Evolutionary conservation across 2,113 vertebrate genomes (phyloP).

Genomic region (Dendrocopos noguchii): DNA sequence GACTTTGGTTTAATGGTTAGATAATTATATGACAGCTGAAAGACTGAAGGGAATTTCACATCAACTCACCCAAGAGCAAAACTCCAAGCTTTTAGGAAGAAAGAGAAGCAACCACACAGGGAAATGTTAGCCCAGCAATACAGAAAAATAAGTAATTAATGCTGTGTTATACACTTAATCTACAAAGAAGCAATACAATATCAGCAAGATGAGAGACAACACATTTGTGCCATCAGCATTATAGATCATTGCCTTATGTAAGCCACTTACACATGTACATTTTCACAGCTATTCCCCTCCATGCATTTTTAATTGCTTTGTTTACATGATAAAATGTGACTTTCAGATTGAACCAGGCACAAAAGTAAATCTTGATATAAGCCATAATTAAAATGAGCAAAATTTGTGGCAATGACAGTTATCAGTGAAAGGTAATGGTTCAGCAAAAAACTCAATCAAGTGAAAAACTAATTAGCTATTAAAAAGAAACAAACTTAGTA

Average conservation of each 20-base stretch:
- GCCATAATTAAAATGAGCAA: slow-evolving; percentile 45
- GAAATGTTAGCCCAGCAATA: neutral
- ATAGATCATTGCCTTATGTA: neutral
- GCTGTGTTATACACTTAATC: neutral
- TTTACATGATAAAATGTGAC: slow-evolving; percentile 29
- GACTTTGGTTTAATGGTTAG: neutral
- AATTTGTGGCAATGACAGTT: neutral
- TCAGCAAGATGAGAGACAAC: neutral
- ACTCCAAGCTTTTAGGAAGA: neutral
- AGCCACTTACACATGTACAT: neutral
- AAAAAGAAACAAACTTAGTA: slow-evolving; percentile 8
- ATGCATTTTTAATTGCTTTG: slow-evolving; percentile 52
- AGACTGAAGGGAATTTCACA: neutral
- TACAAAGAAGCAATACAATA: neutral
- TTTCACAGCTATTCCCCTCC: neutral
- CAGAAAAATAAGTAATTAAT: slow-evolving; percentile 12
- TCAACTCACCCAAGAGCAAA: neutral
- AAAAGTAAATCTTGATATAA: slow-evolving; percentile 10
- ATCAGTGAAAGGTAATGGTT: slow-evolving; percentile 17
- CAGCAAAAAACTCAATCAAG: slow-evolving; percentile 35
- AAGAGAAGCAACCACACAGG: neutral
- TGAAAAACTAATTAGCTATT: slow-evolving; percentile 55
- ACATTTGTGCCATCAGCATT: neutral
- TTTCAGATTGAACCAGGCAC: slow-evolving; percentile 9
- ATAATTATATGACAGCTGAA: neutral